A percentile compares a stretch with the other conserved stretches of the same genome.
Evolutionary conservation across 1,140 invertebrate genomes (phyloP).

Genomic region (Temnothorax curvispinosus): DNA sequence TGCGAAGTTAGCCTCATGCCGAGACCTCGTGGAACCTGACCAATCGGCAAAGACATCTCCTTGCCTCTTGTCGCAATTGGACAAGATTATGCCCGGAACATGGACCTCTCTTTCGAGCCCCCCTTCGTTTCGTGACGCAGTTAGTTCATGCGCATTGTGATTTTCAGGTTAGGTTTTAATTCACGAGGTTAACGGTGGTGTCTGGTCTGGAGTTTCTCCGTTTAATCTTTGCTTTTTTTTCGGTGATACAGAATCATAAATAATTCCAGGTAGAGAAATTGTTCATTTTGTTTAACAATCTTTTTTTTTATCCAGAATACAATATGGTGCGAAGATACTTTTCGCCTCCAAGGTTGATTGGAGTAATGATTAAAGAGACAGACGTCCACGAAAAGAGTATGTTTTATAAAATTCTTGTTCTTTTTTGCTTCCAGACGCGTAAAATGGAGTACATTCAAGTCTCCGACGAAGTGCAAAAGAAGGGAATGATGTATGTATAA

Average conservation of each 20-base stretch:
- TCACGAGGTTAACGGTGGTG: background rate
- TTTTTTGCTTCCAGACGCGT: background rate
- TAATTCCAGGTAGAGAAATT: background rate
- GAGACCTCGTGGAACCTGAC: background rate
- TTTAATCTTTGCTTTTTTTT: background rate
- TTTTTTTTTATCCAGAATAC: background rate
- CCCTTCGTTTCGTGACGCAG: too few relatives aligned
- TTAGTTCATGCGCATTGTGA: background rate
- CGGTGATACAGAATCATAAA: background rate
- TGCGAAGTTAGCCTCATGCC: background rate
- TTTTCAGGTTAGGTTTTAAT: background rate
- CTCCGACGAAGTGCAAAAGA: background rate
- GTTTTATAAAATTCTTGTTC: background rate
- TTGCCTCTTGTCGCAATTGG: too few relatives aligned
- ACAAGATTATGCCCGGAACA: too few relatives aligned
- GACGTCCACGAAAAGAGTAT: background rate
- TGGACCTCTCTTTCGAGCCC: too few relatives aligned
- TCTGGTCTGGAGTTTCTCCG: background rate
- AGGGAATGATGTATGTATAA: conserved; percentile 41
- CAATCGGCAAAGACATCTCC: background rate
- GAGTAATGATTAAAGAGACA: background rate
- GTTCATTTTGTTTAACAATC: background rate
- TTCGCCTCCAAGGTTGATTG: background rate
- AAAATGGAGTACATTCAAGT: conserved; percentile 51
- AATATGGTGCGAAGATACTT: background rate